Evolutionary conservation across 2,888 invertebrate species (phyloP).

Genomic region (Mactromeris polynyma): DNA sequence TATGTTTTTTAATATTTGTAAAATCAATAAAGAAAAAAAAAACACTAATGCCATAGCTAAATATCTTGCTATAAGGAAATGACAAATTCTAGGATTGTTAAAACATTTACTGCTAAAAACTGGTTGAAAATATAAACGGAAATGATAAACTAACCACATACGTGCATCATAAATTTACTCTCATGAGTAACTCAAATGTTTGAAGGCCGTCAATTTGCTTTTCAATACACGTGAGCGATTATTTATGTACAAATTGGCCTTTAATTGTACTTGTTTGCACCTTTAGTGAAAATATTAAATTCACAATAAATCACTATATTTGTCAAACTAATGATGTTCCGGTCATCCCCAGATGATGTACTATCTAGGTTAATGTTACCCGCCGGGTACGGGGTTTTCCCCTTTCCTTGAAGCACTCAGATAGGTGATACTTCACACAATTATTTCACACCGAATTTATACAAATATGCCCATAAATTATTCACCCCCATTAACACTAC

Average conservation of each 20-base stretch:
- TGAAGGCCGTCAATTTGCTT: not conserved
- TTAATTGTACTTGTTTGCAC: not conserved
- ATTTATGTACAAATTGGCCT: not conserved
- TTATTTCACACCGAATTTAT: not conserved
- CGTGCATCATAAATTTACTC: not conserved
- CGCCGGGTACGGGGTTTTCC: not conserved
- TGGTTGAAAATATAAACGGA: not conserved
- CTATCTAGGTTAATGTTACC: slow-evolving; percentile 16
- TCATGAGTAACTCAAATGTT: not conserved
- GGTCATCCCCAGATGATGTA: not conserved
- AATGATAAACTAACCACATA: not conserved
- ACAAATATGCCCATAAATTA: slow-evolving; percentile 4
- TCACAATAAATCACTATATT: not conserved
- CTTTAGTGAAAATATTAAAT: not conserved
- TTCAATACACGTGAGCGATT: not conserved
- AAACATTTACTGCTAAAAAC: not conserved
- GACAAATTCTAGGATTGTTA: not conserved
- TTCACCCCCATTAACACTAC: not conserved
- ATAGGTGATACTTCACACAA: not conserved
- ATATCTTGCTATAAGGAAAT: not conserved
- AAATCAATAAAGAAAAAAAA: not conserved
- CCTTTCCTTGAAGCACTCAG: not conserved
- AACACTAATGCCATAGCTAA: not conserved
- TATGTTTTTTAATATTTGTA: not conserved
- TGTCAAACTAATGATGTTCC: not conserved